These are phyloP conservation scores for Neuroscelio doddi DNA, from an alignment of 2,888 invertebrate species.

Conservation along the genomic window DNA sequence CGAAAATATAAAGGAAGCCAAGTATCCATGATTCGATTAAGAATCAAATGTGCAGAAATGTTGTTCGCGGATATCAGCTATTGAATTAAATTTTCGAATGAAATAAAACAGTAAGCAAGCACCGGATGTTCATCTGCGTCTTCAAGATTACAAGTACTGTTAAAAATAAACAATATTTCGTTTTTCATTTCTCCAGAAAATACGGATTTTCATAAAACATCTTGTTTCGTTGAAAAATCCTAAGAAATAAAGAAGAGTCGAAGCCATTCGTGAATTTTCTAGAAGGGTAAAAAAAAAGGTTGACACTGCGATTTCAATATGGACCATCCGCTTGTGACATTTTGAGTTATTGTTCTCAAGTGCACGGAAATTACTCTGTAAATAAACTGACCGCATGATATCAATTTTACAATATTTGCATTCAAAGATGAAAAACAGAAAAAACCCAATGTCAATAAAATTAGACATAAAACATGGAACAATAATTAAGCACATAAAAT, in stretches of 20 bases:
- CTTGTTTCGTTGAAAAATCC: conserved; percentile 5
- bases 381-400: too few relatives aligned
- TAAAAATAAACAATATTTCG: conserved; percentile 19
- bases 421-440: too few relatives aligned
- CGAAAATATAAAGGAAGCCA: too few relatives aligned
- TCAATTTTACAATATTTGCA: too few relatives aligned
- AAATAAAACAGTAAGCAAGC: conserved; percentile 13
- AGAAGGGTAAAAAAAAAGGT: conserved; percentile 34
- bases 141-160: conserved; percentile 30
- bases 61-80: conserved; percentile 3
- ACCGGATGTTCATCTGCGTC: background rate
- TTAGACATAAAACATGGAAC: too few relatives aligned
- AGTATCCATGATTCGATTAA: too few relatives aligned
- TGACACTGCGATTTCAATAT: conserved; percentile 42
- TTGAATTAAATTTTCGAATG: conserved; percentile 14
- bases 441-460: too few relatives aligned
- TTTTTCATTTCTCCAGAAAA: conserved; percentile 1
- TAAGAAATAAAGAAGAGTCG: conserved; percentile 22
- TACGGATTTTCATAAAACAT: conserved; percentile 23
- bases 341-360: conserved; percentile 31
- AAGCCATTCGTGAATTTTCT: conserved; percentile 12
- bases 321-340: conserved; percentile 30
- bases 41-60: too few relatives aligned
- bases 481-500: conserved; percentile 7
- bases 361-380: conserved; percentile 21